These are phyloP conservation scores for Eupristina koningsbergeri DNA, from an alignment of 1,140 invertebrate genomes.

Conservation along the genomic window DNA sequence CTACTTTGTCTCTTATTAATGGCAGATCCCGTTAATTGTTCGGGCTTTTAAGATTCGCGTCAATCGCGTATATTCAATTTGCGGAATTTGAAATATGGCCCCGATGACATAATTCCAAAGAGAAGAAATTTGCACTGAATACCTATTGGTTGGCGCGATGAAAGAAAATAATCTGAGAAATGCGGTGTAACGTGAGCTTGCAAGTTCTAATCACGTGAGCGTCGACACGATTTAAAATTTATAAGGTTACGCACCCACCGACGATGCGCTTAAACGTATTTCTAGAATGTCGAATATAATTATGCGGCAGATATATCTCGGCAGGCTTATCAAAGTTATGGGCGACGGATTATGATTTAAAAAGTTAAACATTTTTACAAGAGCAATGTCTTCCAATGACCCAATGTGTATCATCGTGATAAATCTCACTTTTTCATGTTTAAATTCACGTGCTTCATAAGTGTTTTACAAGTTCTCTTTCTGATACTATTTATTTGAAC, in stretches of 20 bases:
- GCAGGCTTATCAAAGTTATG: too few relatives aligned
- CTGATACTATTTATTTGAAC: neutral
- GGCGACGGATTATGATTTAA: neutral
- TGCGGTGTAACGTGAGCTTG: constrained; percentile 7
- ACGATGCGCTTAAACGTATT: too few relatives aligned
- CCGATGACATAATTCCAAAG: neutral
- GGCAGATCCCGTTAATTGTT: too few relatives aligned
- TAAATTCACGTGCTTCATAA: too few relatives aligned
- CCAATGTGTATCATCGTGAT: too few relatives aligned
- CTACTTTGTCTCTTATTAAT: too few relatives aligned
- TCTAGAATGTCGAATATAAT: neutral
- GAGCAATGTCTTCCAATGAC: neutral
- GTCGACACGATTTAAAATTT: constrained; percentile 1
- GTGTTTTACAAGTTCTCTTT: neutral
- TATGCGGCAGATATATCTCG: neutral
- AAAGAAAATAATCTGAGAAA: neutral
- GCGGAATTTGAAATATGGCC: too few relatives aligned
- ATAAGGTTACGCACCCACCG: neutral
- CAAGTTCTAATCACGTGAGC: constrained; percentile 2
- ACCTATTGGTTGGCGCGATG: neutral
- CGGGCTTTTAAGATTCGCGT: too few relatives aligned
- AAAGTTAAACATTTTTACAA: neutral
- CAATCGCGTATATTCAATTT: too few relatives aligned
- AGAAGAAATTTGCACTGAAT: neutral
- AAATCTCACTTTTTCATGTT: too few relatives aligned